Base-by-base conservation (phyloP, 2,888 invertebrate genomes). In the Noctua janthina region DNA sequence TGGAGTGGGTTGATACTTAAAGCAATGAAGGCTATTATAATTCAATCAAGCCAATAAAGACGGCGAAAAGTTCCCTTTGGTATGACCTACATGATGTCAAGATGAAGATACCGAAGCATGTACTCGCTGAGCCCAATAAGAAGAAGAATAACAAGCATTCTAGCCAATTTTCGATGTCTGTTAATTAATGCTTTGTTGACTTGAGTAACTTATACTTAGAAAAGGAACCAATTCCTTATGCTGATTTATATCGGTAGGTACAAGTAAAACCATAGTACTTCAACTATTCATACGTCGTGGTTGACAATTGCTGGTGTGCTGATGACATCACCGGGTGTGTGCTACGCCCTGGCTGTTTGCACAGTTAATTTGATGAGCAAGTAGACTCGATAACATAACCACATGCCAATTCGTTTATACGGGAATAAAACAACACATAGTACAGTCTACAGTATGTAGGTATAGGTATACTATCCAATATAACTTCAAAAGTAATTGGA, bases 301-400 rank as follows among this genome's bases (percentile, higher is more conserved):
- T 92, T 92, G 92, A 92, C 92, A 92, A 91, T 90, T 89, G 92
- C 88, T 87, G 56, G 90, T 95, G 93, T 94, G 92, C 84, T 83
- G 79, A 90, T 95, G 94, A 95, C 93, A 95, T 95, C 95, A 95
- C 88, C 90, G 83, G 80, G 79, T 83, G 83, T 85, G 87, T 86
- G 86, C 87, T 85, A 81, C 78, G 88, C 88, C 89, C 82, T 86
- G 88, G 83, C 88, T 93, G 92, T 92, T 93, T 92, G 91, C 90
- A 83, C 87, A 91, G 90, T 91, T 92, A 92, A 94, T 93, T 92
- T 89, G 90, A 92, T 92, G 91, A 91, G 88, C 88, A 89, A 91
- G 86, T 91, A 89, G 85, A 89, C 89, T 90, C 84, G 84, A 90
- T 88, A 83, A 69, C 90, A 86, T 84, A 76, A 90, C 88, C 87